phyloP scores from a whole-genome alignment of 2,797 vertebrate species.

The Molothrus ater region DNA sequence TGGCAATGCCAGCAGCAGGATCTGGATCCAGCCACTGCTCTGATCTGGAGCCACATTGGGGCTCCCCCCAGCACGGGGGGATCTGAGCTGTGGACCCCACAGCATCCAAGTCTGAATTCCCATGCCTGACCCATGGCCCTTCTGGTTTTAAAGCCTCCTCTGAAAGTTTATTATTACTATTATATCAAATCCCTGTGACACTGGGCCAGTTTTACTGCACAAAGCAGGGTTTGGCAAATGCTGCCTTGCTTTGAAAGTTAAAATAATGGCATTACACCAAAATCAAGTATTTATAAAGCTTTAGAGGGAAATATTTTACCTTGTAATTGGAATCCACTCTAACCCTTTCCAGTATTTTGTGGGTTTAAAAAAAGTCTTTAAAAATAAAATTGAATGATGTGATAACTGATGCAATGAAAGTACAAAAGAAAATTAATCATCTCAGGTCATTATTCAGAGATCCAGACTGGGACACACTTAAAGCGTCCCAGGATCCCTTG shows the following conservation, averaged over 20 bases:
- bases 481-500: not conserved
- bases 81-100: not conserved
- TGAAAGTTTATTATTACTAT: conserved; percentile 34
- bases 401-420: not conserved
- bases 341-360: conserved; percentile 15
- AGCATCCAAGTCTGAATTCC: not conserved
- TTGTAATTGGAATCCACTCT: conserved; percentile 25
- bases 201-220: conserved; percentile 3
- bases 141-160: conserved; percentile 36
- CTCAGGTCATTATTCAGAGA: not conserved
- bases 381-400: not conserved
- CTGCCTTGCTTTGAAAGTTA: conserved; percentile 31
- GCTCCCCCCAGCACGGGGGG: not conserved
- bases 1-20: not conserved
- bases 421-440: conserved; percentile 26
- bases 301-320: conserved; percentile 39
- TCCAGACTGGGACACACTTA: not conserved
- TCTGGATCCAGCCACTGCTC: fast-evolving
- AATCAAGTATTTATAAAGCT: conserved; percentile 15
- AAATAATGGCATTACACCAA: conserved; percentile 8
- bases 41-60: fast-evolving
- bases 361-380: conserved; percentile 2
- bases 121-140: not conserved
- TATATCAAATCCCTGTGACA: conserved; percentile 16
- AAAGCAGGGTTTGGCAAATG: not conserved